These are phyloP conservation scores for Eleginops maclovinus DNA, from an alignment of 2,113 vertebrate species.

Conservation along the genomic window DNA sequence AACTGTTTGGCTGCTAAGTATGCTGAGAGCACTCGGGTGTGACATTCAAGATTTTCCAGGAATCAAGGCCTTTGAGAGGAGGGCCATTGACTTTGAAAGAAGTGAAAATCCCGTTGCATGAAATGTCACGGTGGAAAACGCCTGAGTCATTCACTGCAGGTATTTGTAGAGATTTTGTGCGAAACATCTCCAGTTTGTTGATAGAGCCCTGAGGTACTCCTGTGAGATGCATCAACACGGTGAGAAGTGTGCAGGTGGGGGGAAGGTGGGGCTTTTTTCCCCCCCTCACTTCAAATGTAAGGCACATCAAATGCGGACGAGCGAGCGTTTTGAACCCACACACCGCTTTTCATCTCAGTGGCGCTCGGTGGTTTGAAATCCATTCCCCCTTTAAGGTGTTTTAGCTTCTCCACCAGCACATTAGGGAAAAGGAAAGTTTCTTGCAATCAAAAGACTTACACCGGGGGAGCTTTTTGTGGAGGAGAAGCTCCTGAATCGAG, in stretches of 20 bases:
- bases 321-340: conserved; percentile 58
- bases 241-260: conserved; percentile 4
- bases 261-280: not conserved
- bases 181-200: conserved; percentile 24
- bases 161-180: conserved; percentile 15
- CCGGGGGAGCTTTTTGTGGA: conserved; percentile 18
- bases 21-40: conserved; percentile 57
- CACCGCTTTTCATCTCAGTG: conserved; percentile 45
- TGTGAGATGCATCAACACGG: conserved; percentile 32
- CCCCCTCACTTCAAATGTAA: conserved; percentile 50
- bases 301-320: conserved; percentile 52
- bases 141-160: conserved; percentile 3
- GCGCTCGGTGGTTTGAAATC: conserved; percentile 27
- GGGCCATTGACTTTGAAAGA: conserved; percentile 69
- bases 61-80: conserved; percentile 49
- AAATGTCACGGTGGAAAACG: conserved; percentile 45
- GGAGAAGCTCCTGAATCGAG: conserved; percentile 7
- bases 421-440: conserved; percentile 34
- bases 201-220: conserved; percentile 41
- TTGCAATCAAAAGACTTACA: conserved; percentile 49
- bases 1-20: conserved; percentile 59
- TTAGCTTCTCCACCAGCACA: conserved; percentile 36
- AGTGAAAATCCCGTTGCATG: conserved; percentile 37
- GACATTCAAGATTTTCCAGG: conserved; percentile 68
- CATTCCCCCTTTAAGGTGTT: conserved; percentile 33